Evolutionary conservation across 2,797 vertebrate species (phyloP), one percentile per base, ranked within the genome.

Genomic region (Podarcis lilfordi): DNA sequence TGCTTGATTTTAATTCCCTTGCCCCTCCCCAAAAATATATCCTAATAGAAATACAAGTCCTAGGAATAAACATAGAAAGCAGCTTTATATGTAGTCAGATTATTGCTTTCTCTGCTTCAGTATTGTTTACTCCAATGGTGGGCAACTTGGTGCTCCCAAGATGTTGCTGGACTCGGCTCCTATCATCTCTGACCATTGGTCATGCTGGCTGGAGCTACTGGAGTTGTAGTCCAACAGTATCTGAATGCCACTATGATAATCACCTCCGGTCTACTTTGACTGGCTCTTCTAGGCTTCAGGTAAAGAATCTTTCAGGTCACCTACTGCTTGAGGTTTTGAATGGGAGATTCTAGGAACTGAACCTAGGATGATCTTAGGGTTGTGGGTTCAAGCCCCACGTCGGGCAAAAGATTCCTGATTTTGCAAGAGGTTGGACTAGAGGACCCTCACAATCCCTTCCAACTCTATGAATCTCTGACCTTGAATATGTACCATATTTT

Each of bases 1-100:
- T 29, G 8, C 3, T 2, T 55, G 85, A 66, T 23, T 93, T 40
- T 68, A 72, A 86, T 75, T 92, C 61, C 89, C 50, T 2, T 55
- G 50, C 50, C 50, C 13, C 50, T 15, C 50, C 50, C 50, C 11
- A 55, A 55, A 15, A 50, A 50, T 13, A 50, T 50, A 11, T 55
- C 50, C 50, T 55, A 55, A 66, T 55, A 50, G 9, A 68, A 40
- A 23, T 29, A 50, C 21, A 32, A 8, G 37, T 29, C 29, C 69
- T 79, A 61, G 40, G 50, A n/a, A 78, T 15, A 55, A 55, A 61
- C 27, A 5, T 8, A n/a, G 29, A 29, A n/a, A 74, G 4, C 76
- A 79, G n/a, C 23, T 45, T 35, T 86, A 25, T 45, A 50, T 8
- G 59, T 86, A 40, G 29, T 9, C n/a, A 50, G 43, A 27, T 78